A percentile compares a stretch with the other conserved stretches of the same genome.
Evolutionary conservation across 2,888 invertebrate genomes (phyloP).

Genomic region (Nomada hirtipes): DNA sequence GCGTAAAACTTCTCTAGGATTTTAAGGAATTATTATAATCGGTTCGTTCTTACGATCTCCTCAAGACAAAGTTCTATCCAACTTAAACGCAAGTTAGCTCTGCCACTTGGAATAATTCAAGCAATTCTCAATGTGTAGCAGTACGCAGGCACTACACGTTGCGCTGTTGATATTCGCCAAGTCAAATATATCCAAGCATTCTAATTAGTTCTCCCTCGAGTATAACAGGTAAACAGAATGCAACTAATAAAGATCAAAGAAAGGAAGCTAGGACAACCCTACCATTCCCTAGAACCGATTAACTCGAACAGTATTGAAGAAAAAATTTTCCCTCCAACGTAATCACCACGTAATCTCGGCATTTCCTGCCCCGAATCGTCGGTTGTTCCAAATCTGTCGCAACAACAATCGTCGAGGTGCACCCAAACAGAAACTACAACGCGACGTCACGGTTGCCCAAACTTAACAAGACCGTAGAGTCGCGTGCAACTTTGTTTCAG

Average conservation of each 20-base stretch:
- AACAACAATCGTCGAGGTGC: background rate
- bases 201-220: background rate
- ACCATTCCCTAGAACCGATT: background rate
- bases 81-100: background rate
- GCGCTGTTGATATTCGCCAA: background rate
- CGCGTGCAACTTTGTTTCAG: conserved; percentile 20
- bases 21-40: background rate
- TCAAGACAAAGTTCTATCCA: background rate
- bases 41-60: background rate
- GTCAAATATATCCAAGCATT: background rate
- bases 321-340: background rate
- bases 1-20: background rate
- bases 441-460: background rate
- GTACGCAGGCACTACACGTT: background rate
- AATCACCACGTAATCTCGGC: background rate
- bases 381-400: background rate
- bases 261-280: background rate
- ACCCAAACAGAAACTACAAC: background rate
- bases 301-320: background rate
- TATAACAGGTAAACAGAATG: background rate
- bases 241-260: background rate
- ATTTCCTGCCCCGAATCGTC: conserved; percentile 12
- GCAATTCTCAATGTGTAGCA: background rate
- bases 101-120: background rate
- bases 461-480: conserved; percentile 29